Base-by-base conservation (phyloP, 1,140 invertebrate genomes). In the Colletes gigas region DNA sequence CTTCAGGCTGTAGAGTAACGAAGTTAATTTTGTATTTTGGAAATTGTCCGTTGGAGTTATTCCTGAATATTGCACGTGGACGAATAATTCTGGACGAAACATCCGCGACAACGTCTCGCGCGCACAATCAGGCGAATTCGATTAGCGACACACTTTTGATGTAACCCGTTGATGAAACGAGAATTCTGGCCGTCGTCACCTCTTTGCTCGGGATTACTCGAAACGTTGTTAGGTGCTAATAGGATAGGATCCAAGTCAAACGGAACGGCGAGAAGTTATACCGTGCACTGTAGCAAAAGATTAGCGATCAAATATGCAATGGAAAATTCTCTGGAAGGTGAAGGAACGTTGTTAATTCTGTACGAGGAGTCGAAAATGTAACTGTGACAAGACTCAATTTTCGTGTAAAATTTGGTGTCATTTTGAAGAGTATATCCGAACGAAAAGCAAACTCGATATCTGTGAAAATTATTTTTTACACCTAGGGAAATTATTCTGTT, bases 81-180 rank as follows among this genome's bases (percentile, higher is more conserved):
- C 73, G 78, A 82, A 82, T 77, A 68, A 60, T 78, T 75, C 41
- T 14, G 17, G 59, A 67, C 65, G 54, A 59, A 63, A 81, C 66
- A 69, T 17, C 75, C 21, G 41, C 55, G 19, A 44, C 65, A 10
- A 50, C 50, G 75, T 44, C 62, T 66, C 73, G 55, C 47, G 62
- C 39, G 73, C 62, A 75, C 73, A 75, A 75, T 67, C 73, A 75
- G 67, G 50, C n/a, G 62, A 75, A 75, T 75, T 75, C 30, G 73
- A 50, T 75, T 75, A 66, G 73, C 73, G 62, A 66, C 73, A 75
- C 62, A 75, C 62, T 75, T 75, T 75, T 75, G 62, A 75, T 55
- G 62, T 17, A 39, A 55, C 50, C 44, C 72, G 72, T 65, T 75
- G 73, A 75, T 44, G 73, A 75, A 75, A 66, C 73, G 62, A 55